These are phyloP conservation scores for Muscicapa comitata DNA, from an alignment of 2,797 vertebrate genomes.

Conservation along the genomic window DNA sequence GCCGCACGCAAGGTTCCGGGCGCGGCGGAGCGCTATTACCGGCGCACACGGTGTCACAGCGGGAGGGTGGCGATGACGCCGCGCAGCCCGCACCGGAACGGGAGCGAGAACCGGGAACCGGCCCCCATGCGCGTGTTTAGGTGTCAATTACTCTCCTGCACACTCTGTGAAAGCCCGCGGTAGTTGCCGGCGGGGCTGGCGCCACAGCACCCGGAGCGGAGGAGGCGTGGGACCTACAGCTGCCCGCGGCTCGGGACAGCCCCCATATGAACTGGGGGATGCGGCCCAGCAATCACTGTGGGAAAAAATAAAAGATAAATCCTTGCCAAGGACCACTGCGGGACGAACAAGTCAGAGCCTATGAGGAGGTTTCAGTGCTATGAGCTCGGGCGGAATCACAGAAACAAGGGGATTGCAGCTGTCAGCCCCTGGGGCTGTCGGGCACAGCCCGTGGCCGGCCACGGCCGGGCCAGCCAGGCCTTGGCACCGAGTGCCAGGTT, in stretches of 20 bases:
- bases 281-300: rapidly evolving
- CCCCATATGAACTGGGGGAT: rapidly evolving
- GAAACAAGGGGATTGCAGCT: rapidly evolving
- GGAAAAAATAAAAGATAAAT: background rate
- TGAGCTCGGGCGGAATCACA: rapidly evolving
- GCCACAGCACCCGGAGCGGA: background rate
- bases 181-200: background rate
- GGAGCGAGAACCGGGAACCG: rapidly evolving
- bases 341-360: no score
- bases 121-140: rapidly evolving
- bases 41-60: background rate
- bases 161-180: no score
- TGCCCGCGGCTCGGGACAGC: background rate
- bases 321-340: no score
- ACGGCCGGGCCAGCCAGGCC: background rate
- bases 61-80: rapidly evolving
- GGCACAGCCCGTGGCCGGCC: no score
- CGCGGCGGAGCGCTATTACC: background rate
- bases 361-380: rapidly evolving
- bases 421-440: rapidly evolving
- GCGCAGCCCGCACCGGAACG: rapidly evolving
- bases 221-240: no score
- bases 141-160: rapidly evolving
- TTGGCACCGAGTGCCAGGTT: rapidly evolving
- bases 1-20: background rate